Base-by-base conservation (phyloP, 2,888 invertebrate genomes). In the Nomada flava region DNA sequence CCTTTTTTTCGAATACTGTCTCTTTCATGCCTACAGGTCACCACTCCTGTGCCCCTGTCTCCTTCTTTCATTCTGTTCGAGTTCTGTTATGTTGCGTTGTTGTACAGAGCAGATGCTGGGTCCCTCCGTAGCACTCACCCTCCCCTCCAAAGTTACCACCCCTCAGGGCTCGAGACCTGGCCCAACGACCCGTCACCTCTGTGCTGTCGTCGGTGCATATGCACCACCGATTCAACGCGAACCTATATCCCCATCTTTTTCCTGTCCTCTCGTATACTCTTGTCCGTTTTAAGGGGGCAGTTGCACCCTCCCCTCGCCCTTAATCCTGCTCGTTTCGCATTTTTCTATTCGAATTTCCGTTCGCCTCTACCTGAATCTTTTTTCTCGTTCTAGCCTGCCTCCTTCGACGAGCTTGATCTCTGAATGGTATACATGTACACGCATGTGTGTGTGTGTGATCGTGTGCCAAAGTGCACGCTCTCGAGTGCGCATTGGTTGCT, bases 271-370 rank as follows among this genome's bases (percentile, higher is more conserved):
- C 36, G 55, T 52, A 29, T 65, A 15, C 57, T 11, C 26, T 63
- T 76, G 7, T n/a, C 2, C 52, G 9, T 9, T 15, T n/a, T 13
- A 23, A 15, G 26, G 60, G 20, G 59, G 59, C 59, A 23, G 57
- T 70, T 50, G 59, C 15, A 60, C n/a, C 60, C 70, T 29, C 47
- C 29, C 47, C 62, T 9, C 50, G 53, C 72, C 65, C 57, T 62
- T 52, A 20, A 64, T 55, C 44, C 72, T 26, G 79, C 59, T 26
- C 47, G 64, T 59, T 72, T 77, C 81, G 67, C 68, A 72, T 78
- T 88, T 86, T 87, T 88, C 85, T 83, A 88, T 84, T 85, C 79
- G 85, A 86, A 88, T 88, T 86, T 88, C 86, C 88, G 83, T 86
- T 88, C 83, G 71, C 7, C 36, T 70, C 83, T 87, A 86, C 86